Conservation (phyloP, 2,888 invertebrate genomes). For the Exephanes ischioxanthus region DNA sequence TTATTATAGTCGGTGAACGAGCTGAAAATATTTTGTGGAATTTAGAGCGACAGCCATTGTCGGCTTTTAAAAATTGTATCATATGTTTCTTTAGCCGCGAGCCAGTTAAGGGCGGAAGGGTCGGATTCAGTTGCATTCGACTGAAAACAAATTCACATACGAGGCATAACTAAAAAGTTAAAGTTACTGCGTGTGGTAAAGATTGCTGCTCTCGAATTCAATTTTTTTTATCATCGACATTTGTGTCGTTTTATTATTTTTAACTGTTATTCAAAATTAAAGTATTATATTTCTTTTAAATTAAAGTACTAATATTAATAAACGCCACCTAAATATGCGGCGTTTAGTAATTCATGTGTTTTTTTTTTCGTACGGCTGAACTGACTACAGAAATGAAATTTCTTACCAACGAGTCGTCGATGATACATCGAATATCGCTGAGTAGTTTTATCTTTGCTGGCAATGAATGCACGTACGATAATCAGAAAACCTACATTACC, state of each 20-base stretch:
- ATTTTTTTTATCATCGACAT: background rate
- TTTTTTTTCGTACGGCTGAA: background rate
- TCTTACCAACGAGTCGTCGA: background rate
- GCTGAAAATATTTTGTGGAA: background rate
- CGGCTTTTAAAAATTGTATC: background rate
- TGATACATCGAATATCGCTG: background rate
- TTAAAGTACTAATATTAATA: no score
- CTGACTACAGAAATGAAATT: background rate
- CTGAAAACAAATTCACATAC: no score
- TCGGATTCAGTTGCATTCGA: no score
- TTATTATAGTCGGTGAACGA: background rate
- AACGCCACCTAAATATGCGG: no score
- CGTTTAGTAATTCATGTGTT: no score
- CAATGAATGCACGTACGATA: background rate
- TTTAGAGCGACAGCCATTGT: background rate
- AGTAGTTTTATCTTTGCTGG: background rate
- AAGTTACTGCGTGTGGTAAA: background rate
- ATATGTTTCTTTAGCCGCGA: background rate
- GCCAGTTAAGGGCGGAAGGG: no score
- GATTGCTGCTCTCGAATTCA: background rate
- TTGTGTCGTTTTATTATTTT: background rate
- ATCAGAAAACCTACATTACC: background rate
- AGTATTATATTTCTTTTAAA: no score
- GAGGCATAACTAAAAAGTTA: no score
- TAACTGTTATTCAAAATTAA: no score